phyloP scores from a whole-genome alignment of 2,113 vertebrate species.

The Malurus cyaneus region DNA sequence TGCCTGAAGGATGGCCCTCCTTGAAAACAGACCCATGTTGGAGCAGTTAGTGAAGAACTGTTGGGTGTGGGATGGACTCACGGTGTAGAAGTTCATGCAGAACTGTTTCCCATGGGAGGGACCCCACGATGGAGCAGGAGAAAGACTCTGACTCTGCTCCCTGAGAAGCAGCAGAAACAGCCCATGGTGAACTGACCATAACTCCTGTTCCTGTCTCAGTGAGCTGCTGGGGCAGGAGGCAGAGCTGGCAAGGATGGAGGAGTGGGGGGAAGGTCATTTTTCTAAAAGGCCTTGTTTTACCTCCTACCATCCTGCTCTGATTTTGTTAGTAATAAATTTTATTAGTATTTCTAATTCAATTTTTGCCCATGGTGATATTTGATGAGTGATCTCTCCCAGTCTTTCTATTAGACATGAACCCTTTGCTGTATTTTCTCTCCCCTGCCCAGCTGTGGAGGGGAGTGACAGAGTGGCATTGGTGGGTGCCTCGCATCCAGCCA shows the following conservation, averaged over 20 bases:
- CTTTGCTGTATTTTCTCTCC: not conserved
- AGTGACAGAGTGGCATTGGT: not conserved
- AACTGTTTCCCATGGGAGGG: not conserved
- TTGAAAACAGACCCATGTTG: not conserved
- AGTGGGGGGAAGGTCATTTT: not conserved
- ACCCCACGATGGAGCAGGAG: not conserved
- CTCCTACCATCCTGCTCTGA: not conserved
- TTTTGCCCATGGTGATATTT: not conserved
- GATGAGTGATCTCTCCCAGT: not conserved
- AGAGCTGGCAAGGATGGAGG: not conserved
- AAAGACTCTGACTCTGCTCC: not conserved
- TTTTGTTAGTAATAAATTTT: not conserved
- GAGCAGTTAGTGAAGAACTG: not conserved
- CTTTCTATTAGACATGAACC: not conserved
- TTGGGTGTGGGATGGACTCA: not conserved
- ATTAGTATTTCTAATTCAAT: not conserved
- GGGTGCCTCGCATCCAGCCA: not conserved
- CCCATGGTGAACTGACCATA: not conserved
- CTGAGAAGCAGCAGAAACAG: not conserved
- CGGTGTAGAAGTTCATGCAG: fast-evolving
- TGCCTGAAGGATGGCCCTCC: not conserved
- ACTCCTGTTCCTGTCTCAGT: not conserved
- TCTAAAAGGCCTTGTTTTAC: not conserved
- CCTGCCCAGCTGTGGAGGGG: too few species aligned
- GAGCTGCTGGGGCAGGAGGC: not conserved